Evolutionary conservation across 37 sponge, comb jelly and placozoan species (phyloP), one percentile per base, ranked within the genome.

Genomic region (Aplysina aerophoba): DNA sequence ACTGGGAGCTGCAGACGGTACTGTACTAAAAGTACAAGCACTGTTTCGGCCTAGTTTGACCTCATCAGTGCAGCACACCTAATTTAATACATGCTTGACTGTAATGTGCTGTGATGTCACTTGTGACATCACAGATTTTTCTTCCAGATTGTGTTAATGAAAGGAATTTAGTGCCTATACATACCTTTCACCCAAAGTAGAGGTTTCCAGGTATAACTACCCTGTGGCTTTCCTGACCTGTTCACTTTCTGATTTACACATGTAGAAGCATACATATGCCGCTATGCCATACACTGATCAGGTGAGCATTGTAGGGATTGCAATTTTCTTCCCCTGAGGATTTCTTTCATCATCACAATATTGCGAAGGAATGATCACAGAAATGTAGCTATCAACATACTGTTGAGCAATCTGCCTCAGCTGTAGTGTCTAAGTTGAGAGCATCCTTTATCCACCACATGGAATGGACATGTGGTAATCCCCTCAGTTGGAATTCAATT

Each of bases 401-500:
- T 36, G 22, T 38, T 4, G 65, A 24, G 28, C 65, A 63, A 28
- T 12, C 28, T 28, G 65, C 28, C 24, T 30, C 65, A 24, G 4
- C 2, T 30, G 28, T 12, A 24, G 65, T 63, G 24, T 63, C 27
- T 30, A 63, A 28, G 11, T 63, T 28, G 3, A 12, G 65, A 15
- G 74, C 38, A 73, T 73, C 74, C 14, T 73, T 73, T 36, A 73
- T 36, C 37, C 74, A 73, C 74, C 74, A 73, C 27, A 73, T 33
- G 37, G 74, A 73, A 73, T 73, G 74, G 14, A 80, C 59, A 55
- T 80, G 81, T 8, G 81, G 81, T 11, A 15, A 55, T 12, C 81
- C 81, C 35, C 81, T 55, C 81, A 56, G 30, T 21, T 80, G 81
- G 31, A 80, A 80, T 13, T 80, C 81, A 55, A 80, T 25, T 13